A percentile compares a stretch with the other conserved stretches of the same genome.
Conservation (phyloP, 1,140 invertebrate species). For the Arion vulgaris region DNA sequence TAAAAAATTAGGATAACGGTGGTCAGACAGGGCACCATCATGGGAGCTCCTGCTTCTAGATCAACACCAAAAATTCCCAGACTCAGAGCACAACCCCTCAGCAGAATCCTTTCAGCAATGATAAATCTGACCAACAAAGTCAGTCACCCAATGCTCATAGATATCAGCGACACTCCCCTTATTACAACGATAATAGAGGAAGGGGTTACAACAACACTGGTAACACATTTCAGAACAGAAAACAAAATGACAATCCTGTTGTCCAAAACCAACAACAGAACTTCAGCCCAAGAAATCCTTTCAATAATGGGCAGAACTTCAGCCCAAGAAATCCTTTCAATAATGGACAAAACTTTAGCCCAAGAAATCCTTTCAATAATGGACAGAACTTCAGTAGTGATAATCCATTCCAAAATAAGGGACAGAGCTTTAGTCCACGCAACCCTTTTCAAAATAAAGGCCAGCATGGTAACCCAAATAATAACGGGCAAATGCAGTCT, state of each 20-base stretch:
- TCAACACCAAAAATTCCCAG: neutral
- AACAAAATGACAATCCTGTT: neutral
- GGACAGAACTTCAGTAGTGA: constrained; percentile 8
- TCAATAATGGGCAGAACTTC: too few species aligned
- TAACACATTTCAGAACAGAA: neutral
- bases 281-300: constrained; percentile 18
- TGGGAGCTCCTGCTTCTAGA: constrained; percentile 14
- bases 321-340: constrained; percentile 15
- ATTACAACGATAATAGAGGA: neutral
- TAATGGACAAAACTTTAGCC: constrained; percentile 27
- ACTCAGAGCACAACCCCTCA: neutral
- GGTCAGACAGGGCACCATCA: neutral
- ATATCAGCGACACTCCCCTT: neutral
- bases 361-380: neutral
- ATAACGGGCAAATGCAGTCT: neutral
- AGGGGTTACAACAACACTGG: neutral
- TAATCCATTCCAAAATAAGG: constrained; percentile 17
- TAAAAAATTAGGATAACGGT: neutral
- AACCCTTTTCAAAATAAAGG: too few species aligned
- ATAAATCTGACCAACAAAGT: neutral
- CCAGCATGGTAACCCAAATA: neutral
- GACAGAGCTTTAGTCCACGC: neutral
- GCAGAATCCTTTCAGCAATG: neutral
- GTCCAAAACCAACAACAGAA: neutral
- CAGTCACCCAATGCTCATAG: neutral